Percentiles rank a stretch among this genome's conserved stretches.
Evolutionary conservation across 2,113 vertebrate species (phyloP).

Genomic region (Gadus chalcogrammus): DNA sequence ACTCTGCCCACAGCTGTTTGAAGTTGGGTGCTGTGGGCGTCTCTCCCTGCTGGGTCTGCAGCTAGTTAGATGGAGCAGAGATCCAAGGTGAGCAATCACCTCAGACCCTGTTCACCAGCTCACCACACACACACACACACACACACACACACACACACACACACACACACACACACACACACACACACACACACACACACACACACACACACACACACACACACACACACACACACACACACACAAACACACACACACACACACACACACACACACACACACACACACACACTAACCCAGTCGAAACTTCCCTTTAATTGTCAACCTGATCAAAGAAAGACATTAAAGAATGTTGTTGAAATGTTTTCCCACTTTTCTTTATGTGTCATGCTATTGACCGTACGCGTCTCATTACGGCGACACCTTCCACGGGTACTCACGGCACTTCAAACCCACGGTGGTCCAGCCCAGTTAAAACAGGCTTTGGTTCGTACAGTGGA

Average conservation of each 20-base stretch:
- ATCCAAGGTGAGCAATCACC: conserved; percentile 39
- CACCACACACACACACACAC: conserved; percentile 22
- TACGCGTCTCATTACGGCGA: not conserved
- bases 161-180: not conserved
- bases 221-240: not conserved
- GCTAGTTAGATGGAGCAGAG: conserved; percentile 35
- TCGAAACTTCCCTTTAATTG: conserved; percentile 34
- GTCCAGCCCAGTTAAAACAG: no score
- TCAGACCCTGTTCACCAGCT: conserved; percentile 40
- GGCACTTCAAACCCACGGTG: not conserved
- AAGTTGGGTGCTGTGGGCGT: conserved; percentile 12
- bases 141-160: conserved; percentile 36
- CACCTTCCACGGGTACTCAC: not conserved
- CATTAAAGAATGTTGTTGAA: not conserved
- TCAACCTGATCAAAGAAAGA: conserved; percentile 50
- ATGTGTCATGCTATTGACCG: not conserved
- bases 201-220: not conserved
- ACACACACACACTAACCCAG: not conserved
- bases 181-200: not conserved
- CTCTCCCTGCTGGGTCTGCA: conserved; percentile 39
- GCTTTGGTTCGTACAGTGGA: no score
- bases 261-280: not conserved
- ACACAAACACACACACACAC: not conserved
- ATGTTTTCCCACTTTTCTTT: not conserved
- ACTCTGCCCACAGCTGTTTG: conserved; percentile 39